Conservation (phyloP, 2,797 vertebrate species). For the Sciurus carolinensis region DNA sequence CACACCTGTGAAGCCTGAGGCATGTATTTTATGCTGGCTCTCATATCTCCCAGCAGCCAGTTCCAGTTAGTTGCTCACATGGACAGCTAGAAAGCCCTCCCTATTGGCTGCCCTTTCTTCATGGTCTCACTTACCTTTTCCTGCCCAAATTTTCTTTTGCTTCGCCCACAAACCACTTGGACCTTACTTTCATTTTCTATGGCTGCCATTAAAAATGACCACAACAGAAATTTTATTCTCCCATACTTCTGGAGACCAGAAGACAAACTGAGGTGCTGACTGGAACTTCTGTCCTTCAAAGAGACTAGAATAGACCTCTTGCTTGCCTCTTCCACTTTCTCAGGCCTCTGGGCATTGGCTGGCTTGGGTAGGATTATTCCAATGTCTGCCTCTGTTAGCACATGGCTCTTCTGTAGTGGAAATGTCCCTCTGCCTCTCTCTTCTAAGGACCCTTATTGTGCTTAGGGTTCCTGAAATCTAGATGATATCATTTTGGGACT, state of each 20-base stretch:
- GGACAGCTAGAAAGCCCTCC: background rate
- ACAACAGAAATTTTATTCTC: background rate
- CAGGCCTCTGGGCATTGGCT: too few relatives aligned
- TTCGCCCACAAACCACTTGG: background rate
- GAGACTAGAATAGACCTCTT: background rate
- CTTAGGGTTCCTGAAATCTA: background rate
- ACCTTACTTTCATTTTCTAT: constrained; percentile 8
- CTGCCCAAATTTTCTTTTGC: background rate
- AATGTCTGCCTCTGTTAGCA: background rate
- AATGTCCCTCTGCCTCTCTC: background rate
- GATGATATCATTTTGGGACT: background rate
- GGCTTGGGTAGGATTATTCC: background rate
- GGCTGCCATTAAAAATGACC: background rate
- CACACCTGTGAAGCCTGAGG: background rate
- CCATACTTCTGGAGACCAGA: background rate
- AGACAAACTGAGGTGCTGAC: background rate
- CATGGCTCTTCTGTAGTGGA: background rate
- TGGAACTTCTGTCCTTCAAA: background rate
- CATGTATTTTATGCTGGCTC: too few relatives aligned
- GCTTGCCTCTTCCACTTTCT: background rate
- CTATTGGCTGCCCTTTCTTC: background rate
- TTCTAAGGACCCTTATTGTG: background rate
- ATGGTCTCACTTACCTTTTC: background rate
- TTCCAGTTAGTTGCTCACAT: background rate
- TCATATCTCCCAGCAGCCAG: background rate